Conservation (phyloP, 64 coral and sea anemone genomes). For the Anthopleura sola region DNA sequence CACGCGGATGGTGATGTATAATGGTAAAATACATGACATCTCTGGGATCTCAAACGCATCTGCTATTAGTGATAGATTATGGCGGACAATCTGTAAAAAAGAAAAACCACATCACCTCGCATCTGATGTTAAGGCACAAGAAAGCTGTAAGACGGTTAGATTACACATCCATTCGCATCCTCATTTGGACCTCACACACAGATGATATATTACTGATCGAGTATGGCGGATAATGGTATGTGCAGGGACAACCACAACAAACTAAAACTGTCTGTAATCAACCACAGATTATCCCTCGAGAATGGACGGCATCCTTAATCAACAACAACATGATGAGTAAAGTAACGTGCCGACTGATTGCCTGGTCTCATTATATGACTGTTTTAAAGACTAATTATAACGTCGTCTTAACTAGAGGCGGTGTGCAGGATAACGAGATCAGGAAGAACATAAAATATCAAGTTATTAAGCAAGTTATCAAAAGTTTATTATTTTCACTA, state of each 20-base stretch:
- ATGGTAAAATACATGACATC: too few species aligned
- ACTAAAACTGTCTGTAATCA: neutral
- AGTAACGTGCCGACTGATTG: too few species aligned
- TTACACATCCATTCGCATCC: neutral
- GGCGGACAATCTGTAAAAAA: too few species aligned
- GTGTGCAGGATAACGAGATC: too few species aligned
- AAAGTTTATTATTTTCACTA: neutral
- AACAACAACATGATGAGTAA: neutral
- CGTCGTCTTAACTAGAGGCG: neutral
- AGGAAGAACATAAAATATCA: neutral
- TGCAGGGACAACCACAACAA: neutral
- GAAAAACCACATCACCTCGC: too few species aligned
- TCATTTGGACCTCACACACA: neutral
- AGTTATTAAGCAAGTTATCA: neutral
- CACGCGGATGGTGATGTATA: too few species aligned
- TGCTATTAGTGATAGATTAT: too few species aligned
- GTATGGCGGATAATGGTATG: neutral
- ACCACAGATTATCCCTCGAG: neutral
- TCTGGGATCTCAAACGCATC: too few species aligned
- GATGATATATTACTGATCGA: neutral
- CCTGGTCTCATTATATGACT: too few species aligned
- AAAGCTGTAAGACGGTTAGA: too few species aligned
- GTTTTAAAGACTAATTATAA: slow-evolving; percentile 7
- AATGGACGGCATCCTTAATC: neutral
- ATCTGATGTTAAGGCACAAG: too few species aligned